These are phyloP conservation scores for Conops quadrifasciatus DNA, from an alignment of 2,888 invertebrate genomes.

Conservation along the genomic window DNA sequence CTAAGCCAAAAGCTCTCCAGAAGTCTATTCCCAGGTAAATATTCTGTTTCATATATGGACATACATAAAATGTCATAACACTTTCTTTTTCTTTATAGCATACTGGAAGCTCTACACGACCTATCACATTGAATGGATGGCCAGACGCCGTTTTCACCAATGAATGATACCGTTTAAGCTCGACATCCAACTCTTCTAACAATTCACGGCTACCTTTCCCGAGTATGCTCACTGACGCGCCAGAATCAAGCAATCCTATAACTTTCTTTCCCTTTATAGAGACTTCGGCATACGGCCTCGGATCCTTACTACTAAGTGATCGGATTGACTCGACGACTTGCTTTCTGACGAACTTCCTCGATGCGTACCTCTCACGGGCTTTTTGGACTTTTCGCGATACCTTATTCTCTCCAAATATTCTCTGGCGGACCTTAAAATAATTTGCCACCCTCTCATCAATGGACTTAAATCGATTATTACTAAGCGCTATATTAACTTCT, in stretches of 20 bases:
- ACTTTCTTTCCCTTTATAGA: neutral
- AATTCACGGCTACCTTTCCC: slow-evolving; percentile 14
- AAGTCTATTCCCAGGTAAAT: slow-evolving; percentile 39
- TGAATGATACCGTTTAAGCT: neutral
- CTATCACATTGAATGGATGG: slow-evolving; percentile 13
- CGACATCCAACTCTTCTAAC: neutral
- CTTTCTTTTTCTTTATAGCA: neutral
- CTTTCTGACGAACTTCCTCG: neutral
- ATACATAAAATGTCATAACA: slow-evolving; percentile 14
- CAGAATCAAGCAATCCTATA: slow-evolving; percentile 34
- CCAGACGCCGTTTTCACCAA: slow-evolving; percentile 34
- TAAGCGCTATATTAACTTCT: too few relatives aligned
- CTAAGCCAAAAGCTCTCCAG: slow-evolving; percentile 35
- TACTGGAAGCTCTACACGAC: slow-evolving; percentile 8
- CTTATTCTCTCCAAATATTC: neutral
- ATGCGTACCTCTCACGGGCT: neutral
- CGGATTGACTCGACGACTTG: neutral
- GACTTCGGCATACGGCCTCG: neutral
- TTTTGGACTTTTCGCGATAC: neutral
- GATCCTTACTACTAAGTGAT: neutral
- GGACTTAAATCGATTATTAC: too few relatives aligned
- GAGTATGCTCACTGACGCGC: slow-evolving; percentile 29
- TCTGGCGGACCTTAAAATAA: slow-evolving; percentile 4
- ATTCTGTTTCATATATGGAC: slow-evolving; percentile 28
- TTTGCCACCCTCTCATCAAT: neutral